Evolutionary conservation across 1,140 invertebrate species (phyloP).

Genomic region (Drosophila nigromelanica): DNA sequence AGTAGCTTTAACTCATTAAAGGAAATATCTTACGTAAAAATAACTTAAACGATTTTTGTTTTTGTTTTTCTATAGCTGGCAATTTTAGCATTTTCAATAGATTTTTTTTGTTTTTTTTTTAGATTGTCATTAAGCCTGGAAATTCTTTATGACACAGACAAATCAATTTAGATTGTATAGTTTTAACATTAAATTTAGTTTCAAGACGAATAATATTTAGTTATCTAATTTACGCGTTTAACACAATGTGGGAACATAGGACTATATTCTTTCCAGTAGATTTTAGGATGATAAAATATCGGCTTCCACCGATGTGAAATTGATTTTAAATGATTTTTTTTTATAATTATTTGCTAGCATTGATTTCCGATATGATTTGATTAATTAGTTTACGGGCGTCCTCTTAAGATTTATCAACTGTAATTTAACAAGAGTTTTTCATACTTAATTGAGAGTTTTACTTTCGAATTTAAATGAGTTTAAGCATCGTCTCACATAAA

Average conservation of each 20-base stretch:
- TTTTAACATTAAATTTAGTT: constrained; percentile 17
- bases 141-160: constrained; percentile 52
- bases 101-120: constrained; percentile 20
- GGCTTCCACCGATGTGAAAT: neutral
- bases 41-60: constrained; percentile 45
- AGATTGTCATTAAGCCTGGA: constrained; percentile 74
- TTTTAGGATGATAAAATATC: neutral
- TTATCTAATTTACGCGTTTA: constrained; percentile 50
- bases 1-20: constrained; percentile 61
- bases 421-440: too few species aligned
- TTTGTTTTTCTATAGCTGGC: constrained; percentile 29
- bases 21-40: constrained; percentile 36
- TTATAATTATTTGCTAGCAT: neutral
- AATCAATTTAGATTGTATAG: constrained; percentile 34
- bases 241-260: constrained; percentile 21
- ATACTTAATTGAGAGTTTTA: too few species aligned
- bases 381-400: too few species aligned
- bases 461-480: too few species aligned
- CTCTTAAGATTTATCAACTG: too few species aligned
- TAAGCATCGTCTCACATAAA: too few species aligned
- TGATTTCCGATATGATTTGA: too few species aligned
- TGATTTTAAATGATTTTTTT: neutral
- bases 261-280: constrained; percentile 46
- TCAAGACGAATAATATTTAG: constrained; percentile 41
- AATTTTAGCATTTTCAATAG: constrained; percentile 24